Percentiles rank a stretch among this genome's conserved stretches.
Conservation (phyloP, 2,888 invertebrate species). For the Camponotus fellah region DNA sequence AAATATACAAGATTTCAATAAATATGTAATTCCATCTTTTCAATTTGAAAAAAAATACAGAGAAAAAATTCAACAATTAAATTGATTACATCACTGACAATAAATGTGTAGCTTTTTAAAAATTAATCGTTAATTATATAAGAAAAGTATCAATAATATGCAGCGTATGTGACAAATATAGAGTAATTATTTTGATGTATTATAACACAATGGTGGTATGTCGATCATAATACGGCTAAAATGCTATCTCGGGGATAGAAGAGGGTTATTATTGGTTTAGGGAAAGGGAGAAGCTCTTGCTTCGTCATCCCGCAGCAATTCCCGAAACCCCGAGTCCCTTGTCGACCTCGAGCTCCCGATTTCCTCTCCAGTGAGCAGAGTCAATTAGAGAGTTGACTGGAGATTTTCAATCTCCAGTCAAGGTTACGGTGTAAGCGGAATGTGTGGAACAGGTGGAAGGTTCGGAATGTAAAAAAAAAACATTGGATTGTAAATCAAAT, state of each 20-base stretch:
- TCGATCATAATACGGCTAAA: conserved; percentile 62
- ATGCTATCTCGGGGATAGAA: conserved; percentile 56
- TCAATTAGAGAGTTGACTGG: conserved; percentile 72
- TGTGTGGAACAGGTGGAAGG: conserved; percentile 16
- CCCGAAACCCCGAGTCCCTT: conserved; percentile 71
- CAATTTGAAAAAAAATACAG: neutral
- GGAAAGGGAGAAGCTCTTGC: conserved; percentile 72
- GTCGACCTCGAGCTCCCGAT: conserved; percentile 58
- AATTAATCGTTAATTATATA: neutral
- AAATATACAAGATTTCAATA: conserved; percentile 8
- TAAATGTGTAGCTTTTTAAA: neutral
- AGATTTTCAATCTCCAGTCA: conserved; percentile 75
- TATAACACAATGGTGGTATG: conserved; percentile 36
- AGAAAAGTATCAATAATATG: neutral
- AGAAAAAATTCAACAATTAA: neutral
- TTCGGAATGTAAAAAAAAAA: conserved; percentile 58
- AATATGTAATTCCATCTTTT: neutral
- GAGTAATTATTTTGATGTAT: neutral
- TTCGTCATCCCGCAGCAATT: conserved; percentile 82
- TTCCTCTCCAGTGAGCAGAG: conserved; percentile 72
- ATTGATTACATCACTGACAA: neutral
- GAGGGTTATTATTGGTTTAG: conserved; percentile 79
- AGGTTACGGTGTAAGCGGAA: conserved; percentile 64
- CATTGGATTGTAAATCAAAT: conserved; percentile 65
- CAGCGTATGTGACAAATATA: neutral